A percentile compares a stretch with the other conserved stretches of the same genome.
Conservation (phyloP, 2,888 invertebrate species). For the Unio pictorum region DNA sequence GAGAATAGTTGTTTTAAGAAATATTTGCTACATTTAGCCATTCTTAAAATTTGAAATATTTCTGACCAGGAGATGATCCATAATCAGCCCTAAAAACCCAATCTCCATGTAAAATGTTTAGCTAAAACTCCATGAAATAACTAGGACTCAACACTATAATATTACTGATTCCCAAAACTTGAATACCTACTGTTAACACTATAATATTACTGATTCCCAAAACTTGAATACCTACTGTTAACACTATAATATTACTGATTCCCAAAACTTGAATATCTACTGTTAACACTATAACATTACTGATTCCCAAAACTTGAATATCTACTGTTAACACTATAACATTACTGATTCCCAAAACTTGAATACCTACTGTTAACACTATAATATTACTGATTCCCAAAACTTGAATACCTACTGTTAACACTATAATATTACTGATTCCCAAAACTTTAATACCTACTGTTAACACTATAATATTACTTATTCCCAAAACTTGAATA, state of each 20-base stretch:
- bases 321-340: slow-evolving; percentile 74
- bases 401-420: slow-evolving; percentile 75
- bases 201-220: background rate
- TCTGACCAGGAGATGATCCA: no score
- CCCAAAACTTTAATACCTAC: slow-evolving; percentile 74
- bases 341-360: background rate
- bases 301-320: slow-evolving; percentile 23
- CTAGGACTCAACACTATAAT: background rate
- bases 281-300: slow-evolving; percentile 61
- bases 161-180: background rate
- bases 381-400: background rate
- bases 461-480: slow-evolving; percentile 61
- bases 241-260: background rate
- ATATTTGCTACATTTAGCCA: no score
- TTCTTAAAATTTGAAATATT: no score
- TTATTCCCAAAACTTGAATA: slow-evolving; percentile 23
- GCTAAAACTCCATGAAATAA: no score
- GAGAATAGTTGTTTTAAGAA: no score
- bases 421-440: background rate
- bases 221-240: slow-evolving; percentile 75
- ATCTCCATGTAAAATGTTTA: no score
- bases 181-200: slow-evolving; percentile 75
- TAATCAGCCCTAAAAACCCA: no score
- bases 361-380: slow-evolving; percentile 75
- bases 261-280: slow-evolving; percentile 74